Evolutionary conservation across 2,888 invertebrate genomes (phyloP), one percentile per base, ranked within the genome.

Genomic region (Synergus japonicus): DNA sequence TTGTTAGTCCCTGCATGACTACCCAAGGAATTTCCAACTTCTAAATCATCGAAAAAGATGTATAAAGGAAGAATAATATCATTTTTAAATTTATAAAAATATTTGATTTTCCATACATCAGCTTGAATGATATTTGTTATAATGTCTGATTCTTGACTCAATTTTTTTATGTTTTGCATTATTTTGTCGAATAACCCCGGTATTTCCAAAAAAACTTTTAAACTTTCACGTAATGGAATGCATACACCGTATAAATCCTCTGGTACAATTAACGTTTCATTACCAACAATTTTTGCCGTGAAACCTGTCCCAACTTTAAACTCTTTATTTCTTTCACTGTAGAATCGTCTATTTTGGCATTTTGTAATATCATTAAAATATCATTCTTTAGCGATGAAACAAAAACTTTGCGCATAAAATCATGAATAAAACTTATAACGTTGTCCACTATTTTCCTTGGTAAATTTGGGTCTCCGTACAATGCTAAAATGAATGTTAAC

Each of bases 141-240:
- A 43, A 43, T 43, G 8, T 43, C 3, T 60, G 22, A 54, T 15
- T 77, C 54, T 66, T 78, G 29, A n/a, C n/a, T 44, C 15, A 66
- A 29, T 13, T 18, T 63, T 43, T 65, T 13, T 15, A 78, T 76
- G 22, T 80, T 78, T 22, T 78, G 12, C 15, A 76, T 44, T 37
- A 82, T 79, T 46, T 60, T 41, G 4, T 60, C 37, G 10, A 67
- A 78, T 29, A 79, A n/a, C 12, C 69, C 64, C 0, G 82, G 78
- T 58, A 82, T 79, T 78, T 78, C 79, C 43, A 81, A 66, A 66
- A 79, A 81, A n/a, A 78, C 15, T 76, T 79, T 78, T 29, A 81
- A 76, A 13, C 49, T 44, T 67, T 77, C 13, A 65, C 66, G 63
- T 64, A 69, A 78, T 13, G 79, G 76, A 64, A 82, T 73, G 5